Conservation (phyloP, 2,113 vertebrate genomes). For the Junco hyemalis region DNA sequence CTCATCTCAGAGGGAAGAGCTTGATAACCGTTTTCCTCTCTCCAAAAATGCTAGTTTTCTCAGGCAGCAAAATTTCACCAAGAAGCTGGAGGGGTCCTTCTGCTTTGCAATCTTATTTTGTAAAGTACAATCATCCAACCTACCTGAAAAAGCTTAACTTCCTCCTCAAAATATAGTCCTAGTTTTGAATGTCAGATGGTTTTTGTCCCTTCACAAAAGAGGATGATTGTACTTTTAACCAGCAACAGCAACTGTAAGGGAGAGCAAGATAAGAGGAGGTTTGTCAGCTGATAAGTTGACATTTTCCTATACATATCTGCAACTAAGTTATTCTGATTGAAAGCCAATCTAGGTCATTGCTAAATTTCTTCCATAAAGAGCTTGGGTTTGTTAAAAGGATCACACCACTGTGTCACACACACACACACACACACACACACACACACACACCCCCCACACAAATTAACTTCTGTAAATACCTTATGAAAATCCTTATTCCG, state of each 20-base stretch:
- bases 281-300: slow-evolving; percentile 42
- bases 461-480: slow-evolving; percentile 69
- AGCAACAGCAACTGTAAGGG: not conserved
- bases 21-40: slow-evolving; percentile 29
- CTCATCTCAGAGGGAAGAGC: slow-evolving; percentile 65
- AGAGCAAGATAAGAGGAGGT: slow-evolving; percentile 16
- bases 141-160: not conserved
- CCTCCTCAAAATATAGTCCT: not conserved
- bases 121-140: not conserved
- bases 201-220: slow-evolving; percentile 17
- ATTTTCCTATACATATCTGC: slow-evolving; percentile 41
- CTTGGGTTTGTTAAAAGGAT: not conserved
- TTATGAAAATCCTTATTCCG: slow-evolving; percentile 64
- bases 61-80: not conserved
- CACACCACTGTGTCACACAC: not conserved
- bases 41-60: not conserved
- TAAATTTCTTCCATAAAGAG: slow-evolving; percentile 40
- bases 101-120: not conserved
- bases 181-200: not conserved
- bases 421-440: not conserved
- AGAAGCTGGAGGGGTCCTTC: not conserved
- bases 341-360: slow-evolving; percentile 38
- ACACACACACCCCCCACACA: not conserved
- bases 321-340: slow-evolving; percentile 51
- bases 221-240: not conserved